These are phyloP conservation scores for Caloenas nicobarica DNA, from an alignment of 2,113 vertebrate genomes.

Conservation along the genomic window DNA sequence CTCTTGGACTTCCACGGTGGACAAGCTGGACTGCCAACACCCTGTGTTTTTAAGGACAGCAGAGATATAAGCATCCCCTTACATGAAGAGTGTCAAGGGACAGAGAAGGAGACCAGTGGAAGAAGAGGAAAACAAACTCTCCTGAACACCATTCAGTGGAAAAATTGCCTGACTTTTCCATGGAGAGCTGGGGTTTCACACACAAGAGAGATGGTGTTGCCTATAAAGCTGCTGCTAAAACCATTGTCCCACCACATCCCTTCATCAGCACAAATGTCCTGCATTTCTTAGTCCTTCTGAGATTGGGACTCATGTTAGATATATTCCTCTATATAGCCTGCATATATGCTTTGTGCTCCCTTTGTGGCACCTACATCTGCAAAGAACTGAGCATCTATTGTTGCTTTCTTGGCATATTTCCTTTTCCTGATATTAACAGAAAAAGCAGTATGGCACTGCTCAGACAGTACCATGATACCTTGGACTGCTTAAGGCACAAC, in stretches of 20 bases:
- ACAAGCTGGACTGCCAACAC: not conserved
- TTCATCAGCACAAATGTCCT: not conserved
- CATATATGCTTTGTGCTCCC: not conserved
- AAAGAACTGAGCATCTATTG: not conserved
- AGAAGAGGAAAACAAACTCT: not conserved
- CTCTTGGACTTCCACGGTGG: not conserved
- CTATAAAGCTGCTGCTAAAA: not conserved
- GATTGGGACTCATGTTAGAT: not conserved
- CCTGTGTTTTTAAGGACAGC: not conserved
- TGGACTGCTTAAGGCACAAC: not conserved
- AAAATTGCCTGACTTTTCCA: not conserved
- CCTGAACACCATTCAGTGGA: not conserved
- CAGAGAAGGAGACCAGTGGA: not conserved
- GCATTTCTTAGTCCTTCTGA: not conserved
- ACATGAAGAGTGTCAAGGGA: not conserved
- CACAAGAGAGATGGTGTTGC: not conserved
- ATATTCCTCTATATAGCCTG: not conserved
- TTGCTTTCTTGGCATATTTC: not conserved
- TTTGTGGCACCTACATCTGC: not conserved
- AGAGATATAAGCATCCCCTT: not conserved
- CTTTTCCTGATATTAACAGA: not conserved
- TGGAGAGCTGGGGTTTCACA: not conserved
- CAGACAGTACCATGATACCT: not conserved
- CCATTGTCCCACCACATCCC: not conserved
- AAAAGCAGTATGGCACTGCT: not conserved